These are phyloP conservation scores for Terebella lapidaria DNA, from an alignment of 2,888 invertebrate genomes.

Conservation along the genomic window DNA sequence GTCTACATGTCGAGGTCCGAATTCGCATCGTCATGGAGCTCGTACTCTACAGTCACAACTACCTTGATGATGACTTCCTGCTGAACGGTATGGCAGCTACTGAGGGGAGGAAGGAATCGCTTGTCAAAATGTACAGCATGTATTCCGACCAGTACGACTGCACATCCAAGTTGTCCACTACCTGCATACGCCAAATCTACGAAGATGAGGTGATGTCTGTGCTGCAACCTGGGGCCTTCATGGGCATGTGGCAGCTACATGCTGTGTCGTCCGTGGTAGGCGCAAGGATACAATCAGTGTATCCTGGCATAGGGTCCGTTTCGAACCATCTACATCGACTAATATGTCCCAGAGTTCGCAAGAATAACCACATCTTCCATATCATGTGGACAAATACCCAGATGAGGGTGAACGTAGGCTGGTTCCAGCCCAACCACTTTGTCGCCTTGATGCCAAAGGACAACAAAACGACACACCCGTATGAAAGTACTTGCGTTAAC, in stretches of 20 bases:
- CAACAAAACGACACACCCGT: no score
- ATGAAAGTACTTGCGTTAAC: no score
- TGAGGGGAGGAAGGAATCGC: no score
- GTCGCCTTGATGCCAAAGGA: neutral
- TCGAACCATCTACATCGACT: no score
- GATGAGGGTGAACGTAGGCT: neutral
- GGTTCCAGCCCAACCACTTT: slow-evolving; percentile 5
- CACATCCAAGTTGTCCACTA: neutral
- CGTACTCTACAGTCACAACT: neutral
- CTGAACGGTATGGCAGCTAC: neutral
- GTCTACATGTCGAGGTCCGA: neutral
- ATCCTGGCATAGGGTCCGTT: no score
- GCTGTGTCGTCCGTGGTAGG: no score
- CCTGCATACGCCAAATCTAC: neutral
- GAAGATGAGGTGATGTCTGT: neutral
- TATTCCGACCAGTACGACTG: neutral
- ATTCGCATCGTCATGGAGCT: slow-evolving; percentile 2
- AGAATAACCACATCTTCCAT: neutral
- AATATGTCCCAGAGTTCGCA: no score
- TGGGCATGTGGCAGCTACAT: no score
- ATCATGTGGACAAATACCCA: slow-evolving; percentile 1
- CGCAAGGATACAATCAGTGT: no score
- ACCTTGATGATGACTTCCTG: neutral
- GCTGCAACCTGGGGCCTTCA: neutral
- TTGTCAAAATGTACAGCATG: neutral